Base-by-base conservation (phyloP, 2,797 vertebrate genomes). In the Manis crassicaudata region DNA sequence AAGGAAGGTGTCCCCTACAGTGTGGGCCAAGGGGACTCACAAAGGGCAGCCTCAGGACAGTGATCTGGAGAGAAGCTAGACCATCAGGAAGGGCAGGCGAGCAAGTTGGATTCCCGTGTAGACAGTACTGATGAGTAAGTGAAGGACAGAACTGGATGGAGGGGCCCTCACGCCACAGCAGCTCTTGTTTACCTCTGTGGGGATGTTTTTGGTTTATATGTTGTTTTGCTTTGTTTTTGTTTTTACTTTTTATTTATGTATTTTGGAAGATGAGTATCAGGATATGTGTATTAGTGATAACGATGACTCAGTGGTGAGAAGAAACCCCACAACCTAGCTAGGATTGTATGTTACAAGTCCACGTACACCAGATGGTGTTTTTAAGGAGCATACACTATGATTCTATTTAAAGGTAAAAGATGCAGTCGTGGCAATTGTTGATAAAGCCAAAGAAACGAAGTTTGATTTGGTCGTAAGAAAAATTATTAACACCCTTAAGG, bases 61-160 rank as follows among this genome's bases (percentile, higher is more conserved):
- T n/a, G 56, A 25, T 11, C 4, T 43, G 18, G 2, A 29, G 56
- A 46, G 50, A n/a, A 80, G 25, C 7, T n/a, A 80, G n/a, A 7
- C 0, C 27, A 43, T 2, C 43, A 10, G 16, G 43, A 25, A 32
- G 6, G 25, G 62, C 21, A 25, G 32, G 27, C 8, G 4, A 73
- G 37, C 35, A 37, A 21, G 25, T 29, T 7, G 27, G 11, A 35
- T 18, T 14, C 7, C 0, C 20, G 5, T 5, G 17, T 32, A 20
- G 18, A 6, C 1, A 37, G 46, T 7, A 3, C 40, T 29, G 35
- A 68, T 7, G 8, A 10, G 37, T 6, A 6, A 12, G 12, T 0
- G 14, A 40, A 12, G 2, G n/a, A 29, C 3, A n/a, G 54, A 4
- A 52, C 20, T 13, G 13, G 37, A 9, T 46, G 12, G 35, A 11